Conservation (phyloP, 2,113 vertebrate species). For the Serinus canaria region DNA sequence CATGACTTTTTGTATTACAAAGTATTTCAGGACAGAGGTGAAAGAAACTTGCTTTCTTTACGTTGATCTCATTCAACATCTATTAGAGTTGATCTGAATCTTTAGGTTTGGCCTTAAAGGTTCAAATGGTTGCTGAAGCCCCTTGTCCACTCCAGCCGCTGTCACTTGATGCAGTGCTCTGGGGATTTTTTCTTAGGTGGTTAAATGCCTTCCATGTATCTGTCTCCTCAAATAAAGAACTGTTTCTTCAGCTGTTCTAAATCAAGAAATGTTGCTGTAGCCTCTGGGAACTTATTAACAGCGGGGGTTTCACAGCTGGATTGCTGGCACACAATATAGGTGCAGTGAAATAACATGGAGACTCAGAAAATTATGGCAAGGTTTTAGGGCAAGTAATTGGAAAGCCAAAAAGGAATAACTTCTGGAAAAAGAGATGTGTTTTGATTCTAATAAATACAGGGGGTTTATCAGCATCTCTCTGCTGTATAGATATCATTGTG, state of each 20-base stretch:
- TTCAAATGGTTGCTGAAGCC: not conserved
- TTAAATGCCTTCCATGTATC: not conserved
- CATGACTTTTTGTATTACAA: not conserved
- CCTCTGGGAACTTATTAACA: not conserved
- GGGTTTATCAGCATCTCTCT: not conserved
- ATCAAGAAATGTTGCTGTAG: not conserved
- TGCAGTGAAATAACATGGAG: not conserved
- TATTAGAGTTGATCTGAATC: not conserved
- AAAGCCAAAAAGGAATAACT: not conserved
- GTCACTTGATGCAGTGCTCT: not conserved
- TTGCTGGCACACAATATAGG: not conserved
- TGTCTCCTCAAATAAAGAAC: not conserved
- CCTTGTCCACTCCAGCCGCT: not conserved
- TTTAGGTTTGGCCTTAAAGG: not conserved
- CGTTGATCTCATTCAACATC: not conserved
- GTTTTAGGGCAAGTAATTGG: not conserved
- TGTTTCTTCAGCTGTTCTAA: not conserved
- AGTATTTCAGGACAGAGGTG: not conserved
- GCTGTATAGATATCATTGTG: not conserved
- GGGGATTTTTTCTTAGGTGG: not conserved
- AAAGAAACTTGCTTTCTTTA: not conserved
- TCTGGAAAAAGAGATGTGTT: not conserved
- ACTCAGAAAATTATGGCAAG: not conserved
- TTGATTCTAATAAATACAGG: not conserved
- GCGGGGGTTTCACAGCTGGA: not conserved